These are phyloP conservation scores for Motacilla alba DNA, from an alignment of 2,113 vertebrate genomes.

Conservation along the genomic window DNA sequence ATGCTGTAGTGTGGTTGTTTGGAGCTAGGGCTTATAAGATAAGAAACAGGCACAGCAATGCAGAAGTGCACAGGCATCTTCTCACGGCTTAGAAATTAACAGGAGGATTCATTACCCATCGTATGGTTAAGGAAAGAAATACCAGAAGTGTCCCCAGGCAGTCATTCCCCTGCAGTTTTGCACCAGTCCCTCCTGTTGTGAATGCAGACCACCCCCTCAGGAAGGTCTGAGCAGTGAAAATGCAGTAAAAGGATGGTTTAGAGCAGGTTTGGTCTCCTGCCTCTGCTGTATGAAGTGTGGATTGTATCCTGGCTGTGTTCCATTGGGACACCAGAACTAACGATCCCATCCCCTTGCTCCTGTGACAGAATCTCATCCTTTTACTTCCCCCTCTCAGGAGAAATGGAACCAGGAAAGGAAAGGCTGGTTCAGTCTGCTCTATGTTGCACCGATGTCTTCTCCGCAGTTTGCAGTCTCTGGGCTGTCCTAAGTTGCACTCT, in stretches of 20 bases:
- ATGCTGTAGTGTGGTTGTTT: neutral
- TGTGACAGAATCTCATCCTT: neutral
- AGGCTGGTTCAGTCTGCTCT: neutral
- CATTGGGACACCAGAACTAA: neutral
- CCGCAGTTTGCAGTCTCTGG: neutral
- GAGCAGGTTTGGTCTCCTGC: neutral
- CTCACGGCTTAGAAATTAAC: neutral
- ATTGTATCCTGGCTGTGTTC: neutral
- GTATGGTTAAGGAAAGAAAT: neutral
- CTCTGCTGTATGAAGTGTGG: neutral
- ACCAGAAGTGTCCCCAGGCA: neutral
- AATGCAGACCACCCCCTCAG: neutral
- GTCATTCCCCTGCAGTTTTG: neutral
- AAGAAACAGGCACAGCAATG: neutral
- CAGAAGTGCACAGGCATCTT: neutral
- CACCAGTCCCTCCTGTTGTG: neutral
- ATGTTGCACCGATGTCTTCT: neutral
- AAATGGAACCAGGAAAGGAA: neutral
- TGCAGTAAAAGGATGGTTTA: neutral
- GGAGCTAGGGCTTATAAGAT: neutral
- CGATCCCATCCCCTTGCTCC: rapidly evolving
- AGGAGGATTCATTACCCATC: neutral
- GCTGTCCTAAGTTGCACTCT: neutral
- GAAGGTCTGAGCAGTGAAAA: neutral
- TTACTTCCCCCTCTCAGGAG: neutral